Percentiles rank a stretch among this genome's conserved stretches.
Evolutionary conservation across 2,888 invertebrate species (phyloP).

Genomic region (Acanthacorydalis orientalis): DNA sequence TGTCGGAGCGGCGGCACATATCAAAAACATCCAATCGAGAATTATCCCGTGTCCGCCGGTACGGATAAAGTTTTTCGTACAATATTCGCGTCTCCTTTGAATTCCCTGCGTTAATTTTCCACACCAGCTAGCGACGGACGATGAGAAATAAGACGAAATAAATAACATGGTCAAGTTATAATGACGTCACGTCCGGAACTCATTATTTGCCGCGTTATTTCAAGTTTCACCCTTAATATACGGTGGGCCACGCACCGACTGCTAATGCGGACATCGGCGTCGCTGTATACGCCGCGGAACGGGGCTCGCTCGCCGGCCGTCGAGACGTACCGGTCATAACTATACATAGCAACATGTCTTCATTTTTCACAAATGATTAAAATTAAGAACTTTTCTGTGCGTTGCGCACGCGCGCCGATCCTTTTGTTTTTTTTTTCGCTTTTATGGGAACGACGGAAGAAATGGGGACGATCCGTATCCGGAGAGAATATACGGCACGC

Average conservation of each 20-base stretch:
- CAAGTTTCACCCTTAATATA: slow-evolving; percentile 28
- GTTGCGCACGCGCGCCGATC: too few species aligned
- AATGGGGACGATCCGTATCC: too few species aligned
- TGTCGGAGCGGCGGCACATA: too few species aligned
- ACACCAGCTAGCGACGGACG: slow-evolving; percentile 16
- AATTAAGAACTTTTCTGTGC: neutral
- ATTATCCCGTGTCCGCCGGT: too few species aligned
- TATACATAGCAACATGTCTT: neutral
- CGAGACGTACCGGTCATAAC: neutral
- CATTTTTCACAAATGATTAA: neutral
- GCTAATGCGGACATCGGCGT: slow-evolving; percentile 17
- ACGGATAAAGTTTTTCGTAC: too few species aligned
- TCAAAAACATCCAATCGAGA: too few species aligned
- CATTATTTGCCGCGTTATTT: slow-evolving; percentile 29
- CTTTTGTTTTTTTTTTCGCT: too few species aligned
- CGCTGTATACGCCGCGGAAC: neutral
- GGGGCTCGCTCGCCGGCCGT: neutral
- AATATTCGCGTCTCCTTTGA: neutral
- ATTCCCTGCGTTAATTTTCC: slow-evolving; percentile 18
- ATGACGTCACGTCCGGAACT: slow-evolving; percentile 32
- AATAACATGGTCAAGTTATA: slow-evolving; percentile 30
- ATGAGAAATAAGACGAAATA: slow-evolving; percentile 28
- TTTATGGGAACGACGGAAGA: too few species aligned
- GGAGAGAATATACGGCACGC: too few species aligned
- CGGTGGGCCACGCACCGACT: slow-evolving; percentile 20